Evolutionary conservation across 2,888 invertebrate genomes (phyloP), one percentile per base, ranked within the genome.

Genomic region (Polietes domitor): DNA sequence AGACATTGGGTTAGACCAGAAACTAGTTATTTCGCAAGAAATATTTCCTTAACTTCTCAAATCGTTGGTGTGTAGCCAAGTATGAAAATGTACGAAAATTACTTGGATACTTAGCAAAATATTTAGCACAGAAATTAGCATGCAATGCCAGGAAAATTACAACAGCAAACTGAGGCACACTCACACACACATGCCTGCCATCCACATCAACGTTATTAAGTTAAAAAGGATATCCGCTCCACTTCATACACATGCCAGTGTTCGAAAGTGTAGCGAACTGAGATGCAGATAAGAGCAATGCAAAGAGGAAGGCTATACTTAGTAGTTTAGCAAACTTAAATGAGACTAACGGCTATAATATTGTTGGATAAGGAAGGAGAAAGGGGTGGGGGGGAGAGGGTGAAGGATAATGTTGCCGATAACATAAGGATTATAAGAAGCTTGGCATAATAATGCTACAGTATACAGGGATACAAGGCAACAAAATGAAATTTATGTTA

Each of bases 91-190:
- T 75, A 84, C n/a, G 85, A 83, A 83, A 85, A 85, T 85, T 83
- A 82, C 83, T 79, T 81, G 68, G 77, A 77, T 83, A 83, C 83
- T 85, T 83, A 85, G 82, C 83, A 85, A 77, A 84, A 71, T 82
- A 83, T 81, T 85, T 85, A 85, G 85, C 85, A 85, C 65, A 71
- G 75, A 77, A 83, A 82, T 82, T 82, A 82, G 79, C 81, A 61
- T 65, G 61, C 68, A 75, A 37, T 68, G 68, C 41, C 24, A 24
- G 24, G 68, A 68, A 68, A 68, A 28, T 43, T 41, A 68, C 41
- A n/a, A n/a, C 68, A 68, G 43, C 68, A 24, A 68, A 68, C 65
- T 32, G 17, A 41, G 21, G 10, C 65, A 65, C 41, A 37, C 17
- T n/a, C 7, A 17, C 26, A 17, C 21, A 12, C 17, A 32, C 17